These are phyloP conservation scores for Arenaria interpres DNA, from an alignment of 2,113 vertebrate genomes.

Conservation along the genomic window DNA sequence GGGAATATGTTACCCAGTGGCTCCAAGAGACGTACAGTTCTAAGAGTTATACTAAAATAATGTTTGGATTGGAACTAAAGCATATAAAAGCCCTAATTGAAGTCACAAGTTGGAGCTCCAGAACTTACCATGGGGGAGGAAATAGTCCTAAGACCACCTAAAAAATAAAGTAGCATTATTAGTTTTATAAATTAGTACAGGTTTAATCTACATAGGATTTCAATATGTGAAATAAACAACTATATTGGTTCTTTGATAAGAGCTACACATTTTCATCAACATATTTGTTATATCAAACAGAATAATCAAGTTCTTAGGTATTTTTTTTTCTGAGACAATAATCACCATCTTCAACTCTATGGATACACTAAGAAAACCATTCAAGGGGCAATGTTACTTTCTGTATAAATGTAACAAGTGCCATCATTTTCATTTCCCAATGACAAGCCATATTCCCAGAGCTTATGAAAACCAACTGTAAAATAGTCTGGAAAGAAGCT, in stretches of 20 bases:
- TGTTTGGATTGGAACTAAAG: constrained; percentile 61
- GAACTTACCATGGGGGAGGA: constrained; percentile 74
- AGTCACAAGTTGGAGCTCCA: constrained; percentile 75
- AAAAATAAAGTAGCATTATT: constrained; percentile 71
- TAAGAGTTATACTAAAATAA: neutral
- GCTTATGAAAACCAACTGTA: neutral
- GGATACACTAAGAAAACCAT: neutral
- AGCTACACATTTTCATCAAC: neutral
- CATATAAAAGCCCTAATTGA: constrained; percentile 61
- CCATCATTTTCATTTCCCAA: neutral
- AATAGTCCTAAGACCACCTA: constrained; percentile 72
- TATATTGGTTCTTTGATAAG: neutral
- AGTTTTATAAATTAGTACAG: constrained; percentile 55
- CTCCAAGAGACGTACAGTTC: constrained; percentile 9
- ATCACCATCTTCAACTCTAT: neutral
- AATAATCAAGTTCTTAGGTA: neutral
- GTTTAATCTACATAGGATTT: constrained; percentile 41
- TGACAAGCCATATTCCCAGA: neutral
- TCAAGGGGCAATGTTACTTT: neutral
- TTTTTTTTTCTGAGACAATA: neutral
- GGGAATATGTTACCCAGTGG: constrained; percentile 24
- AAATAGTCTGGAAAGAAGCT: neutral
- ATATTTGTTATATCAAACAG: neutral
- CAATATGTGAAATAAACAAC: neutral
- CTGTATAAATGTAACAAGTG: neutral